phyloP scores from a whole-genome alignment of 1,140 invertebrate species.

The Pararge aegeria region DNA sequence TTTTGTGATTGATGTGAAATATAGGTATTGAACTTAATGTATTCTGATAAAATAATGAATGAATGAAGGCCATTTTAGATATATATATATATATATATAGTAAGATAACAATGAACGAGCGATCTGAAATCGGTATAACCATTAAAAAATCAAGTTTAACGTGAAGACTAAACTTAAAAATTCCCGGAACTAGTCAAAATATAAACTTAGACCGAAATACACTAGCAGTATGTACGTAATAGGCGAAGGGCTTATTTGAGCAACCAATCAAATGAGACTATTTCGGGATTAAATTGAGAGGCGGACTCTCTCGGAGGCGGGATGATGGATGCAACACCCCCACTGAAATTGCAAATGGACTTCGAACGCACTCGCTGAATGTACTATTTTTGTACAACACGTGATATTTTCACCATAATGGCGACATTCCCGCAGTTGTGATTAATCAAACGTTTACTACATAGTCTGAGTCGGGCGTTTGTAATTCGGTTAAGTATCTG shows the following conservation, averaged over 20 bases:
- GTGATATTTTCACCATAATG: constrained; percentile 4
- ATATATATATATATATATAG: no score
- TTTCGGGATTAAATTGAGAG: constrained; percentile 56
- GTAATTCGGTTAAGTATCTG: no score
- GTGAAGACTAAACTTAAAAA: background rate
- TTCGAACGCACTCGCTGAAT: constrained; percentile 24
- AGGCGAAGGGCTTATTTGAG: constrained; percentile 52
- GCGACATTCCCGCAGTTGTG: background rate
- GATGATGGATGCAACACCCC: constrained; percentile 44
- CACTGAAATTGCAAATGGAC: constrained; percentile 47
- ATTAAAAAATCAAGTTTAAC: background rate
- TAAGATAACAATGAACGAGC: no score
- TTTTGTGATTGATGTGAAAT: no score
- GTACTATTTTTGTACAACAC: constrained; percentile 31
- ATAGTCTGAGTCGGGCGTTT: background rate
- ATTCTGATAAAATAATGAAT: no score
- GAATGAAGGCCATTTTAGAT: no score
- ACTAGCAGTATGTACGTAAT: constrained; percentile 44
- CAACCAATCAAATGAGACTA: constrained; percentile 63
- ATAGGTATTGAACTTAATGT: no score
- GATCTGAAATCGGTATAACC: background rate
- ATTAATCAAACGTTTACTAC: constrained; percentile 5
- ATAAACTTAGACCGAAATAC: constrained; percentile 2
- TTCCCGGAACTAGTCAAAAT: background rate
- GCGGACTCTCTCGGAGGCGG: constrained; percentile 57